Evolutionary conservation across 1,140 invertebrate species (phyloP).

Genomic region (Procambarus virginalis): DNA sequence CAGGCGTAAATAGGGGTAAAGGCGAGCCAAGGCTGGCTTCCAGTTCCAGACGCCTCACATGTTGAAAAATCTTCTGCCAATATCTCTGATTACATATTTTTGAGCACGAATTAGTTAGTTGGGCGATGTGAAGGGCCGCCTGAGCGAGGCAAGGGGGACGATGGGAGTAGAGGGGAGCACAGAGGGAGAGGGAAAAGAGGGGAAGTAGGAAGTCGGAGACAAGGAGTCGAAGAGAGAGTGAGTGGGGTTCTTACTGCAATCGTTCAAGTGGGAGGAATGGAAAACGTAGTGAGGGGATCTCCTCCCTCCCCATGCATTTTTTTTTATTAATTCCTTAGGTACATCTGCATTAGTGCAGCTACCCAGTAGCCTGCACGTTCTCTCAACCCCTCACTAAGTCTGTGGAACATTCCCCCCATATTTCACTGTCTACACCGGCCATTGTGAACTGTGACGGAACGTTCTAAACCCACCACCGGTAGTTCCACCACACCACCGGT

Average conservation of each 20-base stretch:
- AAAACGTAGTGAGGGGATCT: no score
- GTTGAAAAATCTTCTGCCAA: background rate
- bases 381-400: background rate
- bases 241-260: background rate
- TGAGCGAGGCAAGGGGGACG: background rate
- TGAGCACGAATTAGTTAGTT: background rate
- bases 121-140: background rate
- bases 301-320: no score
- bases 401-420: background rate
- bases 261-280: no score
- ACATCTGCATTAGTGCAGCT: no score
- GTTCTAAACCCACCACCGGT: no score
- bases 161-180: background rate
- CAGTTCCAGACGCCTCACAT: background rate
- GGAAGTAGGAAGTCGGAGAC: background rate
- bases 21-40: background rate
- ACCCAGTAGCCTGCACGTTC: no score
- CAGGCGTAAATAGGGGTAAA: background rate
- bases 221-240: no score
- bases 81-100: conserved; percentile 2
- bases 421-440: background rate
- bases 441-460: no score
- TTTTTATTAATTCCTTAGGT: no score
- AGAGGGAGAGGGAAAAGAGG: background rate
- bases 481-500: no score